Conservation (phyloP, 2,888 invertebrate genomes). For the Habroteleia sp. region DNA sequence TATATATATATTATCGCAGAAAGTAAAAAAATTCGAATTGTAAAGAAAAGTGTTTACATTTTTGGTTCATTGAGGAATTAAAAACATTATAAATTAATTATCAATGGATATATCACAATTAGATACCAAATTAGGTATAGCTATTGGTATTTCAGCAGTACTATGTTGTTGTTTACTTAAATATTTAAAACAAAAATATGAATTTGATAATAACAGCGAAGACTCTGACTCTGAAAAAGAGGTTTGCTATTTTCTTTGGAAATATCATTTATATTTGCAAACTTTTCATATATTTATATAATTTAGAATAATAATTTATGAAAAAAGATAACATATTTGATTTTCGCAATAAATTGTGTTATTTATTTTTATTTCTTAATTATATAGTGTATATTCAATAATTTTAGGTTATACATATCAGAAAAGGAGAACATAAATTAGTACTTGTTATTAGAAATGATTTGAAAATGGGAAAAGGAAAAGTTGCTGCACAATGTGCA, state of each 20-base stretch:
- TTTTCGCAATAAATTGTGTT: not conserved
- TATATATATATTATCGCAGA: no score
- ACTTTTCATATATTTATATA: no score
- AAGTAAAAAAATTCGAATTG: no score
- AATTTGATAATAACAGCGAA: not conserved
- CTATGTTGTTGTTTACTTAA: constrained; percentile 11
- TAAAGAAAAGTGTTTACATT: no score
- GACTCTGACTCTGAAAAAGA: constrained; percentile 1
- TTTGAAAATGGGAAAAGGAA: constrained; percentile 96
- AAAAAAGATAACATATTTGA: no score
- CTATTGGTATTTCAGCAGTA: constrained; percentile 7
- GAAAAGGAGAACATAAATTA: constrained; percentile 86
- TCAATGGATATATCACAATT: constrained; percentile 3
- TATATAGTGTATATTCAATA: not conserved
- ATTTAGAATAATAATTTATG: not conserved
- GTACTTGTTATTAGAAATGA: constrained; percentile 94
- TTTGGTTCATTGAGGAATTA: no score
- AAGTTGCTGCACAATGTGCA: constrained; percentile 96
- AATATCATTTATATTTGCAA: no score
- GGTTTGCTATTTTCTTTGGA: no score
- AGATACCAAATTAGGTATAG: not conserved
- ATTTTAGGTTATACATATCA: constrained; percentile 4
- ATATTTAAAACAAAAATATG: constrained; percentile 1
- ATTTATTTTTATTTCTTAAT: not conserved
- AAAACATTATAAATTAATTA: no score